Evolutionary conservation across 2,797 vertebrate species (phyloP), one percentile per base, ranked within the genome.

Genomic region (Melanotaenia parkinsoni): DNA sequence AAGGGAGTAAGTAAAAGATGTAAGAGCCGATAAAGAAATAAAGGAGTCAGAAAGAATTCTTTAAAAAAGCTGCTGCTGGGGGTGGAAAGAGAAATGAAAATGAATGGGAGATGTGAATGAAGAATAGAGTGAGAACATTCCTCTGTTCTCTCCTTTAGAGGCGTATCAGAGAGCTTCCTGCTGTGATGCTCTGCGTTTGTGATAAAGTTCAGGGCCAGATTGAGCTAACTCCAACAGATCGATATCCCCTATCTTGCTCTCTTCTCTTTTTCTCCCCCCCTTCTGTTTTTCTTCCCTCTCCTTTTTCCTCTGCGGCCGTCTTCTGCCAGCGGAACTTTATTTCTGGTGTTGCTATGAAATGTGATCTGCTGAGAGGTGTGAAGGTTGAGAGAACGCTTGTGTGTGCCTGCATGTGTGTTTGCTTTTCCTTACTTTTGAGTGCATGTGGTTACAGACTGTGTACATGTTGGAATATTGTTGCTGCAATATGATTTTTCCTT

Each of bases 181-280:
- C 87, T 87, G 86, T 61, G 86, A 86, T 80, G 82, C 72, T 81
- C 86, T 70, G 82, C 63, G 70, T 88, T 91, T 86, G 82, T 86
- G 88, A 91, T 90, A 82, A 90, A 91, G 90, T 90, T 91, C 78
- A 88, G 70, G 74, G 64, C 63, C 75, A 70, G 84, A 90, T 85
- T 81, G 88, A 90, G 88, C 83, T 77, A 84, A 88, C 85, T 84
- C 77, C 77, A 83, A 80, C 79, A 59, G 67, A 89, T 92, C 88
- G 74, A 91, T 91, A 68, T 63, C 66, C 71, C 75, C 78, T 11
- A 38, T 85, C 77, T 60, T 43, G 67, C 80, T 75, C 65, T 70
- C 51, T 10, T 45, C 73, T 33, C 71, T 51, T 63, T 62, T 58
- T 28, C n/a, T 32, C 5, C 28, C 57, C 57, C 64, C 50, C 35